phyloP scores from a whole-genome alignment of 2,888 invertebrate genomes.

The Nomada hirtipes region DNA sequence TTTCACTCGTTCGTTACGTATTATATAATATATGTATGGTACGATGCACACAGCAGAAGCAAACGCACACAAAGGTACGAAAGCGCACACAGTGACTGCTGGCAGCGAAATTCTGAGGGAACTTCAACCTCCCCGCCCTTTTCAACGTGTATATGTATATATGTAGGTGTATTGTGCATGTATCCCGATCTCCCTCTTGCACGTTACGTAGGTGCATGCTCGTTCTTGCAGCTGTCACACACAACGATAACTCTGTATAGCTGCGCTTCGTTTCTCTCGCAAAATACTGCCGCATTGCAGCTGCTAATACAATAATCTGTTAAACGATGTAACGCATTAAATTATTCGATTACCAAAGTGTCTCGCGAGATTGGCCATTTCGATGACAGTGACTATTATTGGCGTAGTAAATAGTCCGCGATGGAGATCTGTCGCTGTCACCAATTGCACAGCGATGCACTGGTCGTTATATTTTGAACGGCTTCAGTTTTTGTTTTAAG shows the following conservation, averaged over 20 bases:
- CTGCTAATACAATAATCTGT: slow-evolving; percentile 60
- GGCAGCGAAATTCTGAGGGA: slow-evolving; percentile 74
- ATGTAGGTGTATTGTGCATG: background rate
- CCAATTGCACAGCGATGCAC: too few relatives aligned
- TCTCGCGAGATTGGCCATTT: slow-evolving; percentile 8
- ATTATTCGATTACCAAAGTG: slow-evolving; percentile 3
- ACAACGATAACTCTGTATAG: slow-evolving; percentile 59
- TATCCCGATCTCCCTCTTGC: background rate
- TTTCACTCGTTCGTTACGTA: slow-evolving; percentile 41
- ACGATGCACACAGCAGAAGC: slow-evolving; percentile 24
- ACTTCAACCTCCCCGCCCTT: slow-evolving; percentile 63
- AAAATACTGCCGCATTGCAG: slow-evolving; percentile 73
- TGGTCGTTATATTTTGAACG: too few relatives aligned
- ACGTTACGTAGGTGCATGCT: slow-evolving; percentile 31
- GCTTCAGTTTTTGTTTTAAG: too few relatives aligned
- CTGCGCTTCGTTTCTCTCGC: slow-evolving; percentile 69
- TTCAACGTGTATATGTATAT: slow-evolving; percentile 32
- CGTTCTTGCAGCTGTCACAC: slow-evolving; percentile 35
- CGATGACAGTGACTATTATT: background rate
- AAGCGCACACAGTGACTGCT: slow-evolving; percentile 38
- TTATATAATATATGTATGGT: slow-evolving; percentile 13
- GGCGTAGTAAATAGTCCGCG: too few relatives aligned
- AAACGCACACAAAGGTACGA: slow-evolving; percentile 31
- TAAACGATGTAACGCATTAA: slow-evolving; percentile 14
- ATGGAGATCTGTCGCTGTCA: too few relatives aligned